These are phyloP conservation scores for Falco concolor DNA, from an alignment of 2,797 vertebrate species.

Conservation along the genomic window DNA sequence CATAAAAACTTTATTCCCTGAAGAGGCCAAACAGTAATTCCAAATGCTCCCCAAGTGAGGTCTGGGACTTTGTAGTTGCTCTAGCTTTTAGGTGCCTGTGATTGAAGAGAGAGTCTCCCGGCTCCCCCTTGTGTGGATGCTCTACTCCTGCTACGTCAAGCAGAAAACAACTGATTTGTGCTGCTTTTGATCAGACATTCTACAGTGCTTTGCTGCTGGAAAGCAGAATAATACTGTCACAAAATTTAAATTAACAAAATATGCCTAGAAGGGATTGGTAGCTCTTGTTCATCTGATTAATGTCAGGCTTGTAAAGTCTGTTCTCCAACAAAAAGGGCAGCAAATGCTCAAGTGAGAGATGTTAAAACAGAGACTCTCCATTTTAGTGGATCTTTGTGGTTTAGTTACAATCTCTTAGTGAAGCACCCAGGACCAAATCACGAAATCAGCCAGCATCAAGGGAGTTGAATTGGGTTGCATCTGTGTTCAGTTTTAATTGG, in stretches of 20 bases:
- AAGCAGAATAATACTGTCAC: conserved; percentile 58
- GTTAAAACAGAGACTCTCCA: neutral
- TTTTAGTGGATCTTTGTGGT: neutral
- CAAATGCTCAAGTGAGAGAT: neutral
- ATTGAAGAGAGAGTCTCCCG: conserved; percentile 50
- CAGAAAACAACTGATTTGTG: conserved; percentile 53
- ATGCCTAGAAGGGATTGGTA: conserved; percentile 43
- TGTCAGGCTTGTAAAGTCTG: conserved; percentile 41
- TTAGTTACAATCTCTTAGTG: neutral
- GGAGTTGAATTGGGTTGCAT: neutral
- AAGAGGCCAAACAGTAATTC: neutral
- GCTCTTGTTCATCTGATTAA: conserved; percentile 57
- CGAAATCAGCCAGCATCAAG: neutral
- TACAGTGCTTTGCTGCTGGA: conserved; percentile 30
- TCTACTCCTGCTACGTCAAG: conserved; percentile 32
- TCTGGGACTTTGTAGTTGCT: neutral
- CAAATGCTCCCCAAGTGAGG: neutral
- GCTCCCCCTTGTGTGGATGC: conserved; percentile 48
- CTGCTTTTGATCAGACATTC: conserved; percentile 56
- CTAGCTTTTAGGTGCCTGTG: neutral
- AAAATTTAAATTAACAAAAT: conserved; percentile 64
- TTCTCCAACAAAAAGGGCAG: neutral
- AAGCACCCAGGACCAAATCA: neutral
- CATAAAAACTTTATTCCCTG: neutral
- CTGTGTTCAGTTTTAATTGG: conserved; percentile 52